These are phyloP conservation scores for Apomyelois bistriatella DNA, from an alignment of 2,888 invertebrate genomes.

Conservation along the genomic window DNA sequence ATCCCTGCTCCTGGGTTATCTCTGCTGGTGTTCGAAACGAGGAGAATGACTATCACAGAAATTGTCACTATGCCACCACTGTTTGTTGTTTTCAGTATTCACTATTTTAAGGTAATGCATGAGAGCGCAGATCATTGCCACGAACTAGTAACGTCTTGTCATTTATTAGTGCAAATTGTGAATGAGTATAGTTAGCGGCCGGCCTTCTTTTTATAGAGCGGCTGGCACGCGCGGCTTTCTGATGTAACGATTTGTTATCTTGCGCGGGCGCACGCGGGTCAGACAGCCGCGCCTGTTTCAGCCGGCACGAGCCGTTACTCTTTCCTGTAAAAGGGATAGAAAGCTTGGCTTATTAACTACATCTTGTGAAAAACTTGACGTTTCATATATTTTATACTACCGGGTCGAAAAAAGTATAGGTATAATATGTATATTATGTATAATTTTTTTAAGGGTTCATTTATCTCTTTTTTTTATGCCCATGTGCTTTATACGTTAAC, in stretches of 20 bases:
- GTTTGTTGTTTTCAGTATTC: slow-evolving; percentile 63
- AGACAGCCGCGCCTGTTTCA: slow-evolving; percentile 12
- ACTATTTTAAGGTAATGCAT: slow-evolving; percentile 59
- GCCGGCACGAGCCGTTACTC: slow-evolving; percentile 7
- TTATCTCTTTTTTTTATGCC: too few species aligned
- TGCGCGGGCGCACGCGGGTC: slow-evolving; percentile 35
- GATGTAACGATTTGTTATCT: slow-evolving; percentile 67
- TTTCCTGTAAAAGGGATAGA: background rate
- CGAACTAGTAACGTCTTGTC: slow-evolving; percentile 62
- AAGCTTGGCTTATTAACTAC: background rate
- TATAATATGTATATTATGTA: too few species aligned
- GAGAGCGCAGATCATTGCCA: slow-evolving; percentile 76
- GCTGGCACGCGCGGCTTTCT: slow-evolving; percentile 54
- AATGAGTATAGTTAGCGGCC: slow-evolving; percentile 47
- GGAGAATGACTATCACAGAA: slow-evolving; percentile 73
- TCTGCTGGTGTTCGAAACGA: slow-evolving; percentile 68
- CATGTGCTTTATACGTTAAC: too few species aligned
- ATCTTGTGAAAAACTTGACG: background rate
- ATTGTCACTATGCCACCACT: slow-evolving; percentile 77
- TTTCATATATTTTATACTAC: too few species aligned
- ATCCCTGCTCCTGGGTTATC: slow-evolving; percentile 55
- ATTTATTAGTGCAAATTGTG: slow-evolving; percentile 61
- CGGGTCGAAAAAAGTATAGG: too few species aligned
- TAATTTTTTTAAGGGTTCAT: too few species aligned
- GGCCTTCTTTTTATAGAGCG: slow-evolving; percentile 49